These are phyloP conservation scores for Drosophila melanosoma DNA, from an alignment of 2,888 invertebrate genomes.

Conservation along the genomic window DNA sequence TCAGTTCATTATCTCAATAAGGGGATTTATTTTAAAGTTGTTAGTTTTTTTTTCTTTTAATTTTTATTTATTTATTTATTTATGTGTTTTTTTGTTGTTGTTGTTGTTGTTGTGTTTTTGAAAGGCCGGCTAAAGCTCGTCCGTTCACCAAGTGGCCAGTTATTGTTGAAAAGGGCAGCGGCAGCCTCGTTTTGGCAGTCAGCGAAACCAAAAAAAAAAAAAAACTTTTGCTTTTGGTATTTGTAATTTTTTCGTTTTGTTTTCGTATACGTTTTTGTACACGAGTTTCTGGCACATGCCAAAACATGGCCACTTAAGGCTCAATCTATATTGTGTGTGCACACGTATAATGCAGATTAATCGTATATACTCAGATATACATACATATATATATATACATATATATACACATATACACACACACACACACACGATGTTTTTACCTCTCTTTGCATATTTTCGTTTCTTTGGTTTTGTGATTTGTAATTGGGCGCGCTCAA, in stretches of 20 bases:
- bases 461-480: slow-evolving; percentile 1
- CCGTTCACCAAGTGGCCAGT: slow-evolving; percentile 20
- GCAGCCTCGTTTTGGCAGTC: slow-evolving; percentile 32
- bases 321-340: slow-evolving; percentile 45
- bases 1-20: slow-evolving; percentile 14
- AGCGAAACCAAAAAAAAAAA: slow-evolving; percentile 5
- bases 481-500: slow-evolving; percentile 30
- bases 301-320: slow-evolving; percentile 64
- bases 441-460: slow-evolving; percentile 24
- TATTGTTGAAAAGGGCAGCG: slow-evolving; percentile 31
- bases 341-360: slow-evolving; percentile 60
- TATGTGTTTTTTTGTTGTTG: not conserved
- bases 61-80: slow-evolving; percentile 24
- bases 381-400: not conserved
- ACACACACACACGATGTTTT: slow-evolving; percentile 19
- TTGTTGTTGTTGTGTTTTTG: slow-evolving; percentile 27
- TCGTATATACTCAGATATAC: not conserved
- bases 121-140: slow-evolving; percentile 40
- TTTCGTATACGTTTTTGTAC: slow-evolving; percentile 20
- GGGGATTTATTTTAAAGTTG: slow-evolving; percentile 7
- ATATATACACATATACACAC: too few species aligned
- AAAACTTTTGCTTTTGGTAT: slow-evolving; percentile 34
- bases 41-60: slow-evolving; percentile 2
- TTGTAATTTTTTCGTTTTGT: slow-evolving; percentile 14
- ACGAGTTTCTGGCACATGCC: slow-evolving; percentile 54